A percentile compares a stretch with the other conserved stretches of the same genome.
Evolutionary conservation across 1,140 invertebrate species (phyloP).

Genomic region (Ephestia elutella): DNA sequence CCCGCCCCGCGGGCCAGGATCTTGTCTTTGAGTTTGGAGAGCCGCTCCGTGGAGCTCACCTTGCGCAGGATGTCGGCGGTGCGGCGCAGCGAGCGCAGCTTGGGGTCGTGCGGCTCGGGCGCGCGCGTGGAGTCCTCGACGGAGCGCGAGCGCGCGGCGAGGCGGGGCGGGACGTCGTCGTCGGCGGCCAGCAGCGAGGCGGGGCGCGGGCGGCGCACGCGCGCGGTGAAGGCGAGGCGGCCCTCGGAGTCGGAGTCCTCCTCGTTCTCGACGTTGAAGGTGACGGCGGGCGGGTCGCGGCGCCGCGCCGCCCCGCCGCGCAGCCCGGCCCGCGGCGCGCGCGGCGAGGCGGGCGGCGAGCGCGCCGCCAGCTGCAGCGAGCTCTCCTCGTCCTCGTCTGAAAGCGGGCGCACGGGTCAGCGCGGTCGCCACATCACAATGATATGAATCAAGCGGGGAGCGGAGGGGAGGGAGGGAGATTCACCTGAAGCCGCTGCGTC

Average conservation of each 20-base stretch:
- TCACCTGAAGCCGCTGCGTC: neutral
- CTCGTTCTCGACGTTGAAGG: conserved; percentile 59
- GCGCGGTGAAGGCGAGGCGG: conserved; percentile 51
- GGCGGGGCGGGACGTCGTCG: conserved; percentile 29
- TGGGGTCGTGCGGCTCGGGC: conserved; percentile 38
- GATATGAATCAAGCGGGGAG: neutral
- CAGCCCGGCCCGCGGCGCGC: conserved; percentile 25
- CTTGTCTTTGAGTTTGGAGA: conserved; percentile 57
- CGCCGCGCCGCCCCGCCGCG: conserved; percentile 24
- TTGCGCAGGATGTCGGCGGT: conserved; percentile 48
- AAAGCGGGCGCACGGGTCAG: conserved; percentile 22
- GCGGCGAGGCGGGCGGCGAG: conserved; percentile 15
- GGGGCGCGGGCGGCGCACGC: conserved; percentile 32
- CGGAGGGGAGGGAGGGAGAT: neutral
- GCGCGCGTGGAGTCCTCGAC: conserved; percentile 41
- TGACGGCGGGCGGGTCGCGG: conserved; percentile 46
- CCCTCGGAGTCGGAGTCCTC: conserved; percentile 43
- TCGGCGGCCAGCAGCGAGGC: conserved; percentile 43
- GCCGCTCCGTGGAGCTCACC: conserved; percentile 54
- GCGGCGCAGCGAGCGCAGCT: conserved; percentile 37
- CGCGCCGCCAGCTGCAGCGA: conserved; percentile 21
- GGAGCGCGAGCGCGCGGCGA: conserved; percentile 39
- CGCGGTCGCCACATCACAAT: neutral
- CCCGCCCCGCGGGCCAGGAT: conserved; percentile 47
- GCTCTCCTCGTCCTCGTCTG: conserved; percentile 52